These are phyloP conservation scores for Pelobates cultripes DNA, from an alignment of 2,797 vertebrate genomes.

Conservation along the genomic window DNA sequence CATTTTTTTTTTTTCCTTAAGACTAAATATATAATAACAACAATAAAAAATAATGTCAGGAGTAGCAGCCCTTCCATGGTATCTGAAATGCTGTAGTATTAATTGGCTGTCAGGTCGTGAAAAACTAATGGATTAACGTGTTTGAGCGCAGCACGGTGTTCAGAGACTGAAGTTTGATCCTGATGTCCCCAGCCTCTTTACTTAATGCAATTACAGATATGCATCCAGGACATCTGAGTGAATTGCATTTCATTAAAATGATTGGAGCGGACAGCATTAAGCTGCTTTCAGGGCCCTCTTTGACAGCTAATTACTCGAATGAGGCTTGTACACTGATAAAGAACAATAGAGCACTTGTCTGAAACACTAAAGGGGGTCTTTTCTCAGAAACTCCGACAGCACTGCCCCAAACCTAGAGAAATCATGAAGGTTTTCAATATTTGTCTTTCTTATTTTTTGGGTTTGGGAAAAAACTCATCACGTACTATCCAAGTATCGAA, in stretches of 20 bases:
- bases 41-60: conserved; percentile 63
- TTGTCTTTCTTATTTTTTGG: conserved; percentile 5
- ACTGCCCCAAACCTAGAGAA: conserved; percentile 47
- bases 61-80: conserved; percentile 66
- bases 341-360: conserved; percentile 86
- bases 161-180: conserved; percentile 78
- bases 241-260: conserved; percentile 97
- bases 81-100: conserved; percentile 81
- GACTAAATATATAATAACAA: conserved; percentile 41
- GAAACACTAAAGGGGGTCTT: conserved; percentile 59
- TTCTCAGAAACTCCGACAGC: conserved; percentile 48
- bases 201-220: conserved; percentile 91
- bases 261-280: conserved; percentile 95
- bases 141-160: conserved; percentile 79
- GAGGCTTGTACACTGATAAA: conserved; percentile 89
- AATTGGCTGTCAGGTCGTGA: conserved; percentile 93
- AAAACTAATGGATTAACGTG: conserved; percentile 90
- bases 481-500: conserved; percentile 30
- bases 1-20: conserved; percentile 59
- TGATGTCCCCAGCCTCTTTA: conserved; percentile 78
- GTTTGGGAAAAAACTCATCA: conserved; percentile 8
- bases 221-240: conserved; percentile 91
- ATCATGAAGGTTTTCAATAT: conserved; percentile 27
- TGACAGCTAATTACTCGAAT: conserved; percentile 99
- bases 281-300: conserved; percentile 88